Percentiles rank a stretch among this genome's conserved stretches.
Conservation (phyloP, 2,888 invertebrate species). For the Aradus depressus region DNA sequence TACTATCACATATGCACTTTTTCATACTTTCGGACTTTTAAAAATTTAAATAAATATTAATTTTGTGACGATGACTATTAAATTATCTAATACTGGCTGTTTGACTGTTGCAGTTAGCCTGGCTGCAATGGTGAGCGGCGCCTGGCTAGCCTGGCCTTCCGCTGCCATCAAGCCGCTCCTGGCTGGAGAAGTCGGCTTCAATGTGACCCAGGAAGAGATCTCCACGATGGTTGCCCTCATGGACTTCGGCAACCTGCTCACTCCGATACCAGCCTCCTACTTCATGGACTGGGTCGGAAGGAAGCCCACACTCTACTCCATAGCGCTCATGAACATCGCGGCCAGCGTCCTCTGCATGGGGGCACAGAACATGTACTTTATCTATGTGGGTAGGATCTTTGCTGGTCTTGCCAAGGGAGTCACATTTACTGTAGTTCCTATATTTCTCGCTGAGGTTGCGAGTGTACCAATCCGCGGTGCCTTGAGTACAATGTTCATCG, state of each 20-base stretch:
- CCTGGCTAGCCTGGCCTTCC: conserved; percentile 32
- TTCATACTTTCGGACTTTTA: background rate
- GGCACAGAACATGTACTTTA: conserved; percentile 32
- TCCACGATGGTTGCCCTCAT: conserved; percentile 31
- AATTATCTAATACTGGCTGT: background rate
- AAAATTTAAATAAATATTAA: background rate
- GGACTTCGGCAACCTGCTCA: conserved; percentile 32
- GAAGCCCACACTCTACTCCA: conserved; percentile 31
- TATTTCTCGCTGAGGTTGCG: conserved; percentile 32
- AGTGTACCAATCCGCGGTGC: conserved; percentile 31
- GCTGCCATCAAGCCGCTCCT: conserved; percentile 26
- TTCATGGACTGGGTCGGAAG: conserved; percentile 30
- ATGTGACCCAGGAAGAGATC: conserved; percentile 21
- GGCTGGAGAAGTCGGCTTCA: conserved; percentile 20
- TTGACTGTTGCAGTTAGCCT: conserved; percentile 21
- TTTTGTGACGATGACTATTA: background rate
- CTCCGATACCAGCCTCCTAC: conserved; percentile 31
- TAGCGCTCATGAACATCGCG: conserved; percentile 36
- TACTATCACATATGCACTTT: too few relatives aligned
- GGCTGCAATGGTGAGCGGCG: conserved; percentile 22
- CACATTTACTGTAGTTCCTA: conserved; percentile 31
- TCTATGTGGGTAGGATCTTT: conserved; percentile 29
- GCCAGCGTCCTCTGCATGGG: conserved; percentile 36
- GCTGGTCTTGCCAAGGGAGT: conserved; percentile 32
- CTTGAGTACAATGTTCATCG: conserved; percentile 30